Base-by-base conservation (phyloP, 2,888 invertebrate species). In the Ophioninae sp. region DNA sequence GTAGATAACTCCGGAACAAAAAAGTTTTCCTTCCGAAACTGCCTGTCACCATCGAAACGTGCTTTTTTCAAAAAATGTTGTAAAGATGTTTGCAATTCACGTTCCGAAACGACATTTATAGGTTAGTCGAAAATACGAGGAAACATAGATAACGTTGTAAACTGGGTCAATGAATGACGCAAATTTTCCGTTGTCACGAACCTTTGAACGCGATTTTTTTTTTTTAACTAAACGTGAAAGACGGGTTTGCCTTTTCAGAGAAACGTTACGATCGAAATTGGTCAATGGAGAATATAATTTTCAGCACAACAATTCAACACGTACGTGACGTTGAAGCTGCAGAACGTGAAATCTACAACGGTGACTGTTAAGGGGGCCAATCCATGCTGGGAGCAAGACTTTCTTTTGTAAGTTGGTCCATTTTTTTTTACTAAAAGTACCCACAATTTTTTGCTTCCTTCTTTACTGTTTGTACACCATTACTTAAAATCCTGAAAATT, bases 361-460 rank as follows among this genome's bases (percentile, higher is more conserved):
- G 97, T 98, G 91, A 97, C 98, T 91, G 98, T 99, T 89, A 98
- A 98, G 95, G 99, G 99, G 92, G 96, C 96, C 93, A 96, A 96
- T 94, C 99, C 99, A 93, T 96, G 97, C 94, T 99, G 99, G 99
- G 98, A 99, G 94, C 98, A 99, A 95, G 99, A 99, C 94, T 99
- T 99, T 95, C 96, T 99, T 93, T 99, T 99, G 99, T 99, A 94
- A 98, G 98, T 97, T 93, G 9, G 3, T 20, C 71, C 61, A 1
- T 30, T 67, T 23, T 69, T 78, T 37, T 23, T 44, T 7, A 20
- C 63, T 75, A 68, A 30, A 22, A 41, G n/a, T 71, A 37, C 65
- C 51, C 58, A 5, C 17, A 17, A 5, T 3, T 17, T 51, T 13
- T 13, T 17, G 0, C 2, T 51, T 17, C 13, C 13, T 51, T 51